phyloP scores from a whole-genome alignment of 2,113 vertebrate species.

The Corythornis madagascariensis region DNA sequence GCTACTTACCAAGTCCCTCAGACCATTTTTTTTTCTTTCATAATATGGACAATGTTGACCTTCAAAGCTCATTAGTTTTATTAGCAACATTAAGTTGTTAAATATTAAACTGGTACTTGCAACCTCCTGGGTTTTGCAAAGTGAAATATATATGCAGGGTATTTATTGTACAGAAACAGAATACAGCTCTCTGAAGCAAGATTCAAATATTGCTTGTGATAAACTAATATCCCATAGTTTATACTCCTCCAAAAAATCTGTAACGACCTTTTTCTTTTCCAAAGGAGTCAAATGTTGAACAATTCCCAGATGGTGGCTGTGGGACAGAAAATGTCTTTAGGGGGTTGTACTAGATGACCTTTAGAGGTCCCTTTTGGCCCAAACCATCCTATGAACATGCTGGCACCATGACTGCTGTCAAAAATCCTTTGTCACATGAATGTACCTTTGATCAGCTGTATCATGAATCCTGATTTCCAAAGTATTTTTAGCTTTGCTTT shows the following conservation, averaged over 20 bases:
- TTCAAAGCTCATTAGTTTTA: background rate
- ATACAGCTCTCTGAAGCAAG: background rate
- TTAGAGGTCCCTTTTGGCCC: too few species aligned
- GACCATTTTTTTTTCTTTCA: background rate
- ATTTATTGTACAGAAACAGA: background rate
- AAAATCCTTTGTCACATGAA: background rate
- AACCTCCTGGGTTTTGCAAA: background rate
- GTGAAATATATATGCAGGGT: background rate
- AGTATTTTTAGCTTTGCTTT: background rate
- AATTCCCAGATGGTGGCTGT: background rate
- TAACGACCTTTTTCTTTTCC: background rate
- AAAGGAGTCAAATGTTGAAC: background rate
- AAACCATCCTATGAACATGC: background rate
- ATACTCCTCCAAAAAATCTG: background rate
- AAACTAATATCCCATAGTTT: background rate
- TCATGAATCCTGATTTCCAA: background rate
- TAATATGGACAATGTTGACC: background rate
- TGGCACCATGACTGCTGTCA: background rate
- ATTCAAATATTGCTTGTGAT: background rate
- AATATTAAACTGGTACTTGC: background rate
- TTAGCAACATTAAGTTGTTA: background rate
- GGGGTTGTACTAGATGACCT: too few species aligned
- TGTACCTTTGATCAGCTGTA: background rate
- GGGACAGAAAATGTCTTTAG: background rate
- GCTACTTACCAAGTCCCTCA: background rate